Evolutionary conservation across 2,888 invertebrate genomes (phyloP).

Genomic region (Anarsia innoxiella): DNA sequence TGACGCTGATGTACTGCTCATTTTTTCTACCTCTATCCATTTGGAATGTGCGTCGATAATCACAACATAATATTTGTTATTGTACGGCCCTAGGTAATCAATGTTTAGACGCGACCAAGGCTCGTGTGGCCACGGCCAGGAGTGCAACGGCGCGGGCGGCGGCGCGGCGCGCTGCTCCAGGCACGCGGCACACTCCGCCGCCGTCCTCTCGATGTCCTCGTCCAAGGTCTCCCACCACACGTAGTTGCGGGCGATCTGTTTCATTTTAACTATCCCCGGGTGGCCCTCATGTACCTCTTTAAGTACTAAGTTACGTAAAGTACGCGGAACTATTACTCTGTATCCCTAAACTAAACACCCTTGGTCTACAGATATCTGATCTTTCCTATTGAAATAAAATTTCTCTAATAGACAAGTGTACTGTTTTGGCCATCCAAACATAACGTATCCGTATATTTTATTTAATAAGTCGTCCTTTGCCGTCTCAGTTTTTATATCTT

Average conservation of each 20-base stretch:
- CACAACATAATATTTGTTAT: conserved; percentile 18
- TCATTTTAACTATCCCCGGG: conserved; percentile 21
- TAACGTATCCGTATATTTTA: neutral
- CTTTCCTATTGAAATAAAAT: conserved; percentile 7
- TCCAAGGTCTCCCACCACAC: conserved; percentile 21
- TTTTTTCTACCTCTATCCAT: conserved; percentile 11
- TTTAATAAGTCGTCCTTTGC: neutral
- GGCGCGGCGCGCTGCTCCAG: conserved; percentile 10
- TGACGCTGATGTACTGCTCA: neutral
- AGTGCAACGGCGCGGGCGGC: conserved; percentile 17
- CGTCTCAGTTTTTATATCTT: neutral
- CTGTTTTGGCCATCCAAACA: conserved; percentile 1
- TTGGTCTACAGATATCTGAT: neutral
- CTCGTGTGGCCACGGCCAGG: conserved; percentile 19
- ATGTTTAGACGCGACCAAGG: conserved; percentile 12
- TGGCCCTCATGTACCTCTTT: conserved; percentile 19
- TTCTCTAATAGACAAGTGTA: neutral
- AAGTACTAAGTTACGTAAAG: conserved; percentile 12
- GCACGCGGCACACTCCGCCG: conserved; percentile 12
- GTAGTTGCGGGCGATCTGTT: conserved; percentile 20
- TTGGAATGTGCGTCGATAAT: conserved; percentile 15
- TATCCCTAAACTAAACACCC: conserved; percentile 8
- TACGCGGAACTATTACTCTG: conserved; percentile 15
- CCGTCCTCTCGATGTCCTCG: conserved; percentile 13
- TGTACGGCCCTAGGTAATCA: conserved; percentile 17